Evolutionary conservation across 2,888 invertebrate species (phyloP), one percentile per base, ranked within the genome.

Genomic region (Prenolepis imparis): DNA sequence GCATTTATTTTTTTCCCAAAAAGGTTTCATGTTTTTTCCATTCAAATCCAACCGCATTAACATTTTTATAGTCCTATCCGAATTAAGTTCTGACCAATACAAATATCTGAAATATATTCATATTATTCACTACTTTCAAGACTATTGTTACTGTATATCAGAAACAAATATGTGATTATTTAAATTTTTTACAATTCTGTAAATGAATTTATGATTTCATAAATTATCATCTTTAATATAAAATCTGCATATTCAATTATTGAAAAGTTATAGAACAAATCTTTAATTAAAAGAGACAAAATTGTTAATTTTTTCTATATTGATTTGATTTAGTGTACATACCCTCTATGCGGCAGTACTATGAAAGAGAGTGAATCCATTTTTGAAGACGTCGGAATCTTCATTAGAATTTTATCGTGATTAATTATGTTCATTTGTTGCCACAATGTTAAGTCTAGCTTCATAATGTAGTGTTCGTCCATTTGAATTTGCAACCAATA

Each of bases 311-410:
- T 61, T 24, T 15, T 15, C n/a, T 28, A 28, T 2, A 28, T n/a
- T 2, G 1, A 95, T 41, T 5, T 32, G n/a, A n/a, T 32, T 52
- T 48, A 3, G 21, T n/a, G 9, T 95, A 97, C 97, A n/a, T n/a
- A n/a, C n/a, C 96, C 96, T 21, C 96, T 96, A 88, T 98, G n/a
- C n/a, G n/a, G 98, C 80, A 97, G 96, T 1, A 98, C 96, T n/a
- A n/a, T n/a, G n/a, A n/a, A n/a, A n/a, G n/a, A n/a, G n/a, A n/a
- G n/a, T n/a, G n/a, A n/a, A n/a, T n/a, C n/a, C n/a, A n/a, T n/a
- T n/a, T 28, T 28, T 28, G 28, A 28, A 28, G 28, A 3, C 3
- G 3, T 28, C 1, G 28, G 28, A 28, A 28, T n/a, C n/a, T n/a
- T n/a, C n/a, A n/a, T n/a, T 28, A 28, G 28, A 28, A 28, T 28